phyloP scores from a whole-genome alignment of 1,140 invertebrate species.

The Mycetomoellerius zeteki region DNA sequence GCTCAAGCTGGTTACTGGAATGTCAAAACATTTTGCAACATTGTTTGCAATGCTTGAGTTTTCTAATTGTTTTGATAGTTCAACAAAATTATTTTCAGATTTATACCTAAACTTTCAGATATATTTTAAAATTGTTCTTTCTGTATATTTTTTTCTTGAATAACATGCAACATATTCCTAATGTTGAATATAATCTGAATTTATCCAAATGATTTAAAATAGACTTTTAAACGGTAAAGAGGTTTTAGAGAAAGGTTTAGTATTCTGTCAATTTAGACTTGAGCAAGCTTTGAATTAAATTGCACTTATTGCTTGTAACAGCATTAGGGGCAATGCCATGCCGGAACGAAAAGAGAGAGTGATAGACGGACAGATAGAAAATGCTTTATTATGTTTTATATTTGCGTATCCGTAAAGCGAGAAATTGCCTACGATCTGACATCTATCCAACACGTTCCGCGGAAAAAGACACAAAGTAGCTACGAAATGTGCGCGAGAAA shows the following conservation, averaged over 20 bases:
- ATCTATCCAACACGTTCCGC: conserved; percentile 26
- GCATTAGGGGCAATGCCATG: background rate
- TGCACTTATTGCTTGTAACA: conserved; percentile 10
- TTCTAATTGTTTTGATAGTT: too few species aligned
- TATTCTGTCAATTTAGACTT: conserved; percentile 17
- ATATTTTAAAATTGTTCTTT: too few species aligned
- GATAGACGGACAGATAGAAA: conserved; percentile 51
- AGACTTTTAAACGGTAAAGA: background rate
- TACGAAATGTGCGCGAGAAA: conserved; percentile 10
- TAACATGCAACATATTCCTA: background rate
- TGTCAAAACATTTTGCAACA: too few species aligned
- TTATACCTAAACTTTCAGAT: too few species aligned
- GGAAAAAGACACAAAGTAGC: conserved; percentile 47
- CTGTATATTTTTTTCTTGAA: background rate
- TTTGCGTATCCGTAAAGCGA: conserved; percentile 33
- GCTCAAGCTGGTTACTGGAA: too few species aligned
- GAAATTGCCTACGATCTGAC: conserved; percentile 49
- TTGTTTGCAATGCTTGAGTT: too few species aligned
- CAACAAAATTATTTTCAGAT: too few species aligned
- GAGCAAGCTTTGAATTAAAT: conserved; percentile 37
- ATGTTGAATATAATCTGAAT: background rate
- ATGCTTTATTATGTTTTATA: conserved; percentile 53
- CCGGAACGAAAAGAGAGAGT: conserved; percentile 42
- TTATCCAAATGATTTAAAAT: conserved; percentile 17
- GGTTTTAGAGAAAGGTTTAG: background rate